These are phyloP conservation scores for Formica exsecta DNA, from an alignment of 1,140 invertebrate genomes.

Conservation along the genomic window DNA sequence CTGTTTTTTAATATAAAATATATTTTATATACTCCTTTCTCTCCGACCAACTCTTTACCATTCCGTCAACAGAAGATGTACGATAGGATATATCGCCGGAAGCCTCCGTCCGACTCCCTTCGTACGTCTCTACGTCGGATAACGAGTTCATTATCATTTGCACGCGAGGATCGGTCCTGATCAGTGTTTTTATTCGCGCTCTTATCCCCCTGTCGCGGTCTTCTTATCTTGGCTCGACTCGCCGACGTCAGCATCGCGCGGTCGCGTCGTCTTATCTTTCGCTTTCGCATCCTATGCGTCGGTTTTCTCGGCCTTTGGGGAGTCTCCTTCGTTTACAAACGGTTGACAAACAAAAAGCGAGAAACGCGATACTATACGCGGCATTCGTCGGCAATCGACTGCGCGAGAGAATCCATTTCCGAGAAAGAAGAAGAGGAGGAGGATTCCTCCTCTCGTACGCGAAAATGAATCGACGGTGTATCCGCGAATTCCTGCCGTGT, in stretches of 20 bases:
- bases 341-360: neutral
- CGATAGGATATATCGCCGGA: too few species aligned
- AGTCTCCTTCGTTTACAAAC: too few species aligned
- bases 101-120: too few species aligned
- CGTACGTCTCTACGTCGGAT: too few species aligned
- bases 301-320: neutral
- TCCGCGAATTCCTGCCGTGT: constrained; percentile 52
- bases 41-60: too few species aligned
- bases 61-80: too few species aligned
- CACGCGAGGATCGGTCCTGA: neutral
- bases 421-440: neutral
- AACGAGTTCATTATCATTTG: too few species aligned
- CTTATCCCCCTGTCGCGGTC: neutral
- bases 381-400: neutral
- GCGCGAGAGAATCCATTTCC: neutral
- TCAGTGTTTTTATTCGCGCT: neutral
- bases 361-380: neutral
- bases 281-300: neutral
- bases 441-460: neutral
- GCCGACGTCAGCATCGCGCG: neutral
- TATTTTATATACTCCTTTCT: too few species aligned
- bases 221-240: neutral
- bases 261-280: constrained; percentile 32
- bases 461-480: constrained; percentile 13
- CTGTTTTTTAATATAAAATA: neutral